These are phyloP conservation scores for Drosophila leonis DNA, from an alignment of 2,888 invertebrate species.

Conservation along the genomic window DNA sequence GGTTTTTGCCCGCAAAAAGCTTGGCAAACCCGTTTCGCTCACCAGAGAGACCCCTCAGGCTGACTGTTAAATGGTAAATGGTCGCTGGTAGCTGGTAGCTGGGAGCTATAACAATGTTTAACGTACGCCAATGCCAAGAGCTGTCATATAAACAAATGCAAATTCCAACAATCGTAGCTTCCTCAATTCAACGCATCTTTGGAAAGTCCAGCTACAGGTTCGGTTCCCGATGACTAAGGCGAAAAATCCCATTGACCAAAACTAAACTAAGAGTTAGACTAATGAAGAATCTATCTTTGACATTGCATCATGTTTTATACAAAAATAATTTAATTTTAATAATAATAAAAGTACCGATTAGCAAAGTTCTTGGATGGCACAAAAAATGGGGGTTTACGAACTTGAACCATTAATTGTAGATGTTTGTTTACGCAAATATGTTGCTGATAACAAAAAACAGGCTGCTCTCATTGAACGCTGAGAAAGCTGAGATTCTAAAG, in stretches of 20 bases:
- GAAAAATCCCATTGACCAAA: conserved; percentile 59
- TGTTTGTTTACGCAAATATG: conserved; percentile 23
- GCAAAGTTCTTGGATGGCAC: conserved; percentile 8
- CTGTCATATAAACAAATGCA: conserved; percentile 23
- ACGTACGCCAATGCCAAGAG: conserved; percentile 12
- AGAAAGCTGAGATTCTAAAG: not conserved
- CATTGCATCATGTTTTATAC: conserved; percentile 7
- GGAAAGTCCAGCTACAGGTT: conserved; percentile 41
- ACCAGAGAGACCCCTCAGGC: conserved; percentile 3
- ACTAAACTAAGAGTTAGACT: conserved; percentile 22
- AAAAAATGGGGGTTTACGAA: conserved; percentile 3
- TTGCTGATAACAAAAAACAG: conserved; percentile 39
- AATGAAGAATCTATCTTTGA: not conserved
- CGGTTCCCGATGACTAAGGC: conserved; percentile 44
- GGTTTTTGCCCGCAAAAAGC: conserved; percentile 49
- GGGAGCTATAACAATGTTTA: conserved; percentile 5
- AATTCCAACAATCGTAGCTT: conserved; percentile 46
- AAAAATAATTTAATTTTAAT: not conserved
- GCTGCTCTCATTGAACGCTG: conserved; percentile 21
- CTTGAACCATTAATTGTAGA: conserved; percentile 30
- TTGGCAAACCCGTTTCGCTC: conserved; percentile 66
- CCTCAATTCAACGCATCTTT: conserved; percentile 30
- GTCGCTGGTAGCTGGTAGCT: conserved; percentile 16
- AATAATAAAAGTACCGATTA: no score
- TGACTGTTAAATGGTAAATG: conserved; percentile 5